phyloP scores from a whole-genome alignment of 2,797 vertebrate genomes.

The Sebastes iracundus region DNA sequence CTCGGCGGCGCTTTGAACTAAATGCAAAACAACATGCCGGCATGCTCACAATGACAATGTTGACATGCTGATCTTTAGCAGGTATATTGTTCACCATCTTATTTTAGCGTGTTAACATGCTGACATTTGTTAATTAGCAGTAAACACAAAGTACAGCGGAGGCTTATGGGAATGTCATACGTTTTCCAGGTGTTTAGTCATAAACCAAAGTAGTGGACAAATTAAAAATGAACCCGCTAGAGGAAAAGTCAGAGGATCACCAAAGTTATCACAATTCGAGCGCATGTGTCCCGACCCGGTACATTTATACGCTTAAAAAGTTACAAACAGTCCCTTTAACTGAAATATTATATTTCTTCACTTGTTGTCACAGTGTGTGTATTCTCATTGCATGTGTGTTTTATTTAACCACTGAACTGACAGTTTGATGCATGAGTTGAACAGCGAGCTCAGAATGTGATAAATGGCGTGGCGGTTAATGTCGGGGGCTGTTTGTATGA shows the following conservation, averaged over 20 bases:
- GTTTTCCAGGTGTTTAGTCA: too few species aligned
- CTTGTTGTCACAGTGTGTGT: too few species aligned
- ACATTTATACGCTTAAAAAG: too few species aligned
- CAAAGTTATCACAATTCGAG: too few species aligned
- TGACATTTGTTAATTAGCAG: neutral
- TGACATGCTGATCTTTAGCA: neutral
- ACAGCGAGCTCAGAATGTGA: neutral
- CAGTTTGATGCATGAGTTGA: constrained; percentile 14
- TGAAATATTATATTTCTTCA: neutral
- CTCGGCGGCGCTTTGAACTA: too few species aligned
- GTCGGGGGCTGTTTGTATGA: neutral
- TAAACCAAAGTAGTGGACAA: too few species aligned
- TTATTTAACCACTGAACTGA: neutral
- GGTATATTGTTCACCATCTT: neutral
- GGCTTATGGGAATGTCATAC: neutral
- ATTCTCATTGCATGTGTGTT: neutral
- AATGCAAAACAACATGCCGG: neutral
- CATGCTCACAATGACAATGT: neutral
- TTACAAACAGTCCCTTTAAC: too few species aligned
- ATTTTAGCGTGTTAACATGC: neutral
- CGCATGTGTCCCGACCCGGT: too few species aligned
- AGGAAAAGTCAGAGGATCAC: too few species aligned
- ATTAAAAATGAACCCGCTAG: too few species aligned
- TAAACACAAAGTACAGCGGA: neutral
- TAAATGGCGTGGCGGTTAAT: neutral